Base-by-base conservation (phyloP, 1,140 invertebrate genomes). In the Gonatopus flavifemur region DNA sequence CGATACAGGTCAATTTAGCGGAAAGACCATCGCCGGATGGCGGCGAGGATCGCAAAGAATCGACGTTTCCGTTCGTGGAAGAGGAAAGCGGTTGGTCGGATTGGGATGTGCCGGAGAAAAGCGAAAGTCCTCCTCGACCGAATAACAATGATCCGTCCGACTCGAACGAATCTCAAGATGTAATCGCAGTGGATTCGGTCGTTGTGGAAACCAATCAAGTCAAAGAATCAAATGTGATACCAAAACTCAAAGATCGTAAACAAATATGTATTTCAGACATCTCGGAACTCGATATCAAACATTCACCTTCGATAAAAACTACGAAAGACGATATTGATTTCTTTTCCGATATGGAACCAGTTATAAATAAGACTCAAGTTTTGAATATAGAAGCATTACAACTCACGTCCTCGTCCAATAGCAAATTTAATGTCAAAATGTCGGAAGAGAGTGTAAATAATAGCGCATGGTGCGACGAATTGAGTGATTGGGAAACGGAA, bases 261-360 rank as follows among this genome's bases (percentile, higher is more conserved):
- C 80, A 77, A 72, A 78, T 67, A 62, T 80, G 64, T 54, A 82
- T 67, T 72, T 86, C 78, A 0, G 84, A 86, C 70, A 87, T 91
- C 57, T 81, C 80, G 3, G 83, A 87, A 49, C 72, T 90, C 16
- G 88, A 90, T 63, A 90, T 89, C 35, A 88, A 89, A 67, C 83
- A 86, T 65, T 84, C 86, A 42, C 84, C 83, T 52, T 62, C 72
- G 12, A 73, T 74, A 21, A 55, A 63, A 36, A 58, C 60, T 7
- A 76, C 77, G 24, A 74, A 77, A 40, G 57, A 65, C 3, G 74
- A 80, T 15, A 70, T 76, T 59, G 87, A 91, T 64, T 90, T 89
- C 57, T 92, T 92, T 61, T 86, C 85, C 41, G 90, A 91, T 64
- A 92, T 92, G 90, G 87, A 86, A 57, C 90, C 90, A 5, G 81